Percentiles rank a stretch among this genome's conserved stretches.
phyloP scores from a whole-genome alignment of 2,113 vertebrate genomes.

The Macheiramphus alcinus region DNA sequence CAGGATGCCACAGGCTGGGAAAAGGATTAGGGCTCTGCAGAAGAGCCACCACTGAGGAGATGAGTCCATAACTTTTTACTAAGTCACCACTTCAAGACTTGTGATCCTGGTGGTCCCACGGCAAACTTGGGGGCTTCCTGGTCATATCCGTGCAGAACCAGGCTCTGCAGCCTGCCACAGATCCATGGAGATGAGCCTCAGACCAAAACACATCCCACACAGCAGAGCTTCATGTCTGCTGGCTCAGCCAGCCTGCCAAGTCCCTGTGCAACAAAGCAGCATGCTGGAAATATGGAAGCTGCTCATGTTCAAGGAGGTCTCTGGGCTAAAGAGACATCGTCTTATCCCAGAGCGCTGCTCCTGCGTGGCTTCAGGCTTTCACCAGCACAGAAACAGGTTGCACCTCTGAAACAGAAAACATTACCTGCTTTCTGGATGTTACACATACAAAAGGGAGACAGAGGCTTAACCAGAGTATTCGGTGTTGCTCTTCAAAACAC shows the following conservation, averaged over 20 bases:
- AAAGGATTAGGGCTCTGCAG: not conserved
- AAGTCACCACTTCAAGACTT: not conserved
- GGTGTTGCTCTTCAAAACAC: not conserved
- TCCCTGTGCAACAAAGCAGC: fast-evolving
- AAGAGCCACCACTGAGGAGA: not conserved
- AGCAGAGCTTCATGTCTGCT: not conserved
- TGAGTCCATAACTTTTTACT: not conserved
- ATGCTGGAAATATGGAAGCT: not conserved
- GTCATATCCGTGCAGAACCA: not conserved
- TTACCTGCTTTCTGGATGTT: not conserved
- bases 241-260: no score
- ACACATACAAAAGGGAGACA: not conserved
- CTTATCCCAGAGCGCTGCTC: not conserved
- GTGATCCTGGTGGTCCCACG: no score
- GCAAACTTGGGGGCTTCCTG: not conserved
- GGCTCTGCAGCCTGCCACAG: not conserved
- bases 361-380: not conserved
- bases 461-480: not conserved
- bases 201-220: not conserved
- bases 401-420: not conserved
- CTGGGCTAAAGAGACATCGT: not conserved
- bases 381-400: not conserved
- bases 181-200: not conserved
- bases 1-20: no score
- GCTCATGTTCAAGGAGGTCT: not conserved